phyloP scores from a whole-genome alignment of 1,140 invertebrate genomes.

The Colletes gigas region DNA sequence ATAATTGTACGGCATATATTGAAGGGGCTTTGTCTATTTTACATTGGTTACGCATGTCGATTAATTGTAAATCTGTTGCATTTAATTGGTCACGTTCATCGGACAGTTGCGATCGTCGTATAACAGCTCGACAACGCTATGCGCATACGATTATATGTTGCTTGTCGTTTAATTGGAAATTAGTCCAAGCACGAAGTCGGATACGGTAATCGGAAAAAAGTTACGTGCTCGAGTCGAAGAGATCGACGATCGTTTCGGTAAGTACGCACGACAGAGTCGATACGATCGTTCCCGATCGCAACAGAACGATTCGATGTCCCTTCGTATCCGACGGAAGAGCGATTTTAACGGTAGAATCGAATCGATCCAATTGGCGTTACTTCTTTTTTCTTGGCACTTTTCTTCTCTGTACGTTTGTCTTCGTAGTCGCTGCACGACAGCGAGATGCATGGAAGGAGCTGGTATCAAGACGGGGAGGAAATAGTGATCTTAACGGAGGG shows the following conservation, averaged over 20 bases:
- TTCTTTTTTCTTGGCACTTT: conserved; percentile 22
- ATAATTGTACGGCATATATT: not conserved
- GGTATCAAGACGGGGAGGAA: conserved; percentile 75
- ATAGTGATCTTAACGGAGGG: conserved; percentile 83
- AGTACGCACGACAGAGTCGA: not conserved
- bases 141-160: not conserved
- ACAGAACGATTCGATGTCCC: not conserved
- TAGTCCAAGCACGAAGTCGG: not conserved
- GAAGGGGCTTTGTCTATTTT: not conserved
- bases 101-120: conserved; percentile 3
- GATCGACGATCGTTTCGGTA: conserved; percentile 10
- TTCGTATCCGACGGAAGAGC: not conserved
- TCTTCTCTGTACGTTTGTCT: conserved; percentile 58
- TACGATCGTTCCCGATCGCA: not conserved
- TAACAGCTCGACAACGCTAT: conserved; percentile 35
- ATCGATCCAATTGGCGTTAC: not conserved
- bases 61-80: conserved; percentile 24
- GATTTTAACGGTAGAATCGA: not conserved
- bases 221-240: not conserved
- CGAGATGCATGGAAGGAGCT: conserved; percentile 70
- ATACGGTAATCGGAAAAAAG: not conserved
- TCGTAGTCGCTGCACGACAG: conserved; percentile 64
- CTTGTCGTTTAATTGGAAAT: conserved; percentile 5
- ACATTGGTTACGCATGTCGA: conserved; percentile 25
- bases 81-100: conserved; percentile 11